These are phyloP conservation scores for Tachuris rubrigastra DNA, from an alignment of 2,113 vertebrate genomes.

Conservation along the genomic window DNA sequence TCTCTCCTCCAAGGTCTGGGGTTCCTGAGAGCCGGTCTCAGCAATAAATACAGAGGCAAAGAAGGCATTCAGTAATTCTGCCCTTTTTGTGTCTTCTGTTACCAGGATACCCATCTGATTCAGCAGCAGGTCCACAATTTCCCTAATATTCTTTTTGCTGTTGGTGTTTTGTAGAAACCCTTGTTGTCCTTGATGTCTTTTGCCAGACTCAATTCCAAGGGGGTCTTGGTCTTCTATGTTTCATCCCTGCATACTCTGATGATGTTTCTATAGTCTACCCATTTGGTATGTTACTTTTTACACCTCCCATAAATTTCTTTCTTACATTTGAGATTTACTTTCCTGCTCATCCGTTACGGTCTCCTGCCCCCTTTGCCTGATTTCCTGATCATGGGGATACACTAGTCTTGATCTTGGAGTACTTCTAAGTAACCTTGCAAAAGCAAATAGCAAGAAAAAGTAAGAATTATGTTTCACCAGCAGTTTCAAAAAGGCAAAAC, in stretches of 20 bases:
- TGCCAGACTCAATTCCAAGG: neutral
- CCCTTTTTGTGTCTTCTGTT: neutral
- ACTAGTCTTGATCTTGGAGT: neutral
- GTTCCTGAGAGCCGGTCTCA: neutral
- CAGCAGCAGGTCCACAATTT: neutral
- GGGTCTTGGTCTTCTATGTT: rapidly evolving
- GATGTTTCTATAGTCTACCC: neutral
- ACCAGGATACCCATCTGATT: neutral
- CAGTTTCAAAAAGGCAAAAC: neutral
- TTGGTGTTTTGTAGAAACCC: neutral
- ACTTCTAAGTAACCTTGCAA: neutral
- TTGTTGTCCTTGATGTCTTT: neutral
- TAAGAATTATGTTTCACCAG: neutral
- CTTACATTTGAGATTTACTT: neutral
- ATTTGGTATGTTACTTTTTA: neutral
- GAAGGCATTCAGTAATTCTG: neutral
- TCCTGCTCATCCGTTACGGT: neutral
- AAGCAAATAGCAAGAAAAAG: neutral
- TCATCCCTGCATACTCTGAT: neutral
- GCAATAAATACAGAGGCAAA: neutral
- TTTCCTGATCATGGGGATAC: neutral
- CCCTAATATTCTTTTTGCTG: neutral
- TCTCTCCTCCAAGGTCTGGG: neutral
- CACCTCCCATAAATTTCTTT: neutral
- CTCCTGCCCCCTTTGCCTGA: neutral